Evolutionary conservation across 1,140 invertebrate genomes (phyloP).

Genomic region (Drosophila sproati): DNA sequence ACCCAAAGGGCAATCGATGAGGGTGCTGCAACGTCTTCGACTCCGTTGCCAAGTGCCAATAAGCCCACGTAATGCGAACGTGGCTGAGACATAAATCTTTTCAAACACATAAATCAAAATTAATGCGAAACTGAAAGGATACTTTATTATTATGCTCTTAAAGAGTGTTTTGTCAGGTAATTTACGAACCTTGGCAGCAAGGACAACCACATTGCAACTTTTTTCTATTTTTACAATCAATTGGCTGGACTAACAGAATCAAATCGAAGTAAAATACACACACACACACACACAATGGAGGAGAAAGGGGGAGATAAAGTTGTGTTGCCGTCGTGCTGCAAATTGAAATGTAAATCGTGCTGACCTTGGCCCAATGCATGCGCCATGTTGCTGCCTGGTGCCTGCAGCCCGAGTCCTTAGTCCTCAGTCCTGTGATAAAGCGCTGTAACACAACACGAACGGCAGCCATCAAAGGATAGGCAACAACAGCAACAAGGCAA

Average conservation of each 20-base stretch:
- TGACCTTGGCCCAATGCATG: constrained; percentile 49
- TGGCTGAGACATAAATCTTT: constrained; percentile 20
- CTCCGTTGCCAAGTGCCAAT: not conserved
- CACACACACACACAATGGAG: not conserved
- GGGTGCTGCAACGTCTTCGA: not conserved
- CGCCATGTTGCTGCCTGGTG: constrained; percentile 19
- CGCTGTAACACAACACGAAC: constrained; percentile 41
- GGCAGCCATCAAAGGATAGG: constrained; percentile 17
- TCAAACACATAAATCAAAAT: constrained; percentile 34
- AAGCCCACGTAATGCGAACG: not conserved
- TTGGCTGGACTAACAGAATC: constrained; percentile 34
- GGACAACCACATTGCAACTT: constrained; percentile 26
- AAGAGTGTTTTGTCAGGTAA: constrained; percentile 1
- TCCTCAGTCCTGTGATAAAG: constrained; percentile 39
- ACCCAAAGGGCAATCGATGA: not conserved
- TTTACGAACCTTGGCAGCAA: constrained; percentile 27
- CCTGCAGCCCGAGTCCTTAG: constrained; percentile 15
- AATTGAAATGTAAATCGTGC: constrained; percentile 47
- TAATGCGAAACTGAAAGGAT: constrained; percentile 5
- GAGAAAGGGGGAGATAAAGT: constrained; percentile 1
- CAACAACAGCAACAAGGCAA: constrained; percentile 10
- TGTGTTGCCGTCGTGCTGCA: constrained; percentile 17
- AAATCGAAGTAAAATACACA: constrained; percentile 13
- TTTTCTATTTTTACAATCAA: constrained; percentile 29
- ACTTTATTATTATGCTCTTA: constrained; percentile 12